phyloP scores from a whole-genome alignment of 2,113 vertebrate genomes.

The Hemibagrus wyckioides region DNA sequence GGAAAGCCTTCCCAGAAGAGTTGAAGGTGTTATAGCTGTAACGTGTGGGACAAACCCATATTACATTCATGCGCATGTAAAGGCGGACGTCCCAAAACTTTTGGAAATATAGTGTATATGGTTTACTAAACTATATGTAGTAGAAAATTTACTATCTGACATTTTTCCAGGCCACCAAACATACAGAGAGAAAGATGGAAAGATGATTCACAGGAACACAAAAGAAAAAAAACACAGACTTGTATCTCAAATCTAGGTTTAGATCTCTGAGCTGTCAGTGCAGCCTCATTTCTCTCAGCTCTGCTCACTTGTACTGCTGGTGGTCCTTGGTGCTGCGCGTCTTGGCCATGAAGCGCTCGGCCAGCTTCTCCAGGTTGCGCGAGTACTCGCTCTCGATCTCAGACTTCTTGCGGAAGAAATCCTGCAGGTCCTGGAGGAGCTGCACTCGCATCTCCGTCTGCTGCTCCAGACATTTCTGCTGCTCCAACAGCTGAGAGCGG shows the following conservation, averaged over 20 bases:
- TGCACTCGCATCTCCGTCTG: slow-evolving; percentile 97
- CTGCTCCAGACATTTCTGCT: slow-evolving; percentile 98
- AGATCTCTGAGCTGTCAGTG: background rate
- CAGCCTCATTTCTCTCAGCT: background rate
- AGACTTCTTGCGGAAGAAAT: slow-evolving; percentile 99
- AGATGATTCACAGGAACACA: background rate
- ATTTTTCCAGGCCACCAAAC: background rate
- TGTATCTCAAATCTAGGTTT: background rate
- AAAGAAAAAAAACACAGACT: background rate
- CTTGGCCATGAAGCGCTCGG: slow-evolving; percentile 97
- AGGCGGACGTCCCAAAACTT: too few species aligned
- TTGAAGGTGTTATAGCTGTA: too few species aligned
- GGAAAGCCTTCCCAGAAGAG: too few species aligned
- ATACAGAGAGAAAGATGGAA: background rate
- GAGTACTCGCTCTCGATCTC: slow-evolving; percentile 99
- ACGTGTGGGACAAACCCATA: too few species aligned
- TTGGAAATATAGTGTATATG: too few species aligned
- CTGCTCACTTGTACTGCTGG: slow-evolving; percentile 93
- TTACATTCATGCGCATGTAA: too few species aligned
- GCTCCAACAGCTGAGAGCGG: slow-evolving; percentile 92
- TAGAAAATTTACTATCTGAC: too few species aligned
- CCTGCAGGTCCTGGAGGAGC: slow-evolving; percentile 96
- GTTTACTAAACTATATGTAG: too few species aligned
- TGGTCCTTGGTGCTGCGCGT: slow-evolving; percentile 99
- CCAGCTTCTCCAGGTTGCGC: slow-evolving; percentile 94